Percentiles rank a stretch among this genome's conserved stretches.
phyloP scores from a whole-genome alignment of 2,113 vertebrate genomes.

The Mus musculus region DNA sequence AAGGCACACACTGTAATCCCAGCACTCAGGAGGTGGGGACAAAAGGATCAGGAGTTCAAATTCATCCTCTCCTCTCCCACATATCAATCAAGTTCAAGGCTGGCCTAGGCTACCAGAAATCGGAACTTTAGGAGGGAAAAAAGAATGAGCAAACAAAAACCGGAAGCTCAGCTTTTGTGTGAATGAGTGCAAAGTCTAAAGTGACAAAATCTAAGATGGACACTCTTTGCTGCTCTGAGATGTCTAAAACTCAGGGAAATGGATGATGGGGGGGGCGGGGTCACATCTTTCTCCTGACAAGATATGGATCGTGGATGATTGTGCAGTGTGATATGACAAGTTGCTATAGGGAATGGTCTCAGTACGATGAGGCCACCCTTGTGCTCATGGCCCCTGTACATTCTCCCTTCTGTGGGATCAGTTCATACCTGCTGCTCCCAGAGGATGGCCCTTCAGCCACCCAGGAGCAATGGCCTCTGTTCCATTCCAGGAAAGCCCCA shows the following conservation, averaged over 20 bases:
- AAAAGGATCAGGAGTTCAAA: not conserved
- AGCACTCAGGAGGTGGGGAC: not conserved
- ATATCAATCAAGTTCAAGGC: not conserved
- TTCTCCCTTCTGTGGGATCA: not conserved
- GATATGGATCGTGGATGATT: not conserved
- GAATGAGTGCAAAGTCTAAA: not conserved
- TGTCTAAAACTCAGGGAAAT: not conserved
- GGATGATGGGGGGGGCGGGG: no score
- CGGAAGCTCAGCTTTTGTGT: not conserved
- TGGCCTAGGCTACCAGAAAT: not conserved
- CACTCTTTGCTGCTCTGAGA: not conserved
- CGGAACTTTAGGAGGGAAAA: no score
- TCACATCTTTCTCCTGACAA: not conserved
- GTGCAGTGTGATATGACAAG: not conserved
- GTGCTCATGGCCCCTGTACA: not conserved
- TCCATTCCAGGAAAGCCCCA: not conserved
- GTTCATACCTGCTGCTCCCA: not conserved
- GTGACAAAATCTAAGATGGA: not conserved
- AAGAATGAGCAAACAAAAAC: not conserved
- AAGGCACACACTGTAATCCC: not conserved
- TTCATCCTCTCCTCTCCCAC: not conserved
- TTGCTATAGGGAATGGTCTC: not conserved
- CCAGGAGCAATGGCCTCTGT: not conserved
- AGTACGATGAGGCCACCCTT: not conserved
- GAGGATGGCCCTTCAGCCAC: not conserved